phyloP scores from a whole-genome alignment of 2,888 invertebrate genomes.

The Acrocyrtus sp. region DNA sequence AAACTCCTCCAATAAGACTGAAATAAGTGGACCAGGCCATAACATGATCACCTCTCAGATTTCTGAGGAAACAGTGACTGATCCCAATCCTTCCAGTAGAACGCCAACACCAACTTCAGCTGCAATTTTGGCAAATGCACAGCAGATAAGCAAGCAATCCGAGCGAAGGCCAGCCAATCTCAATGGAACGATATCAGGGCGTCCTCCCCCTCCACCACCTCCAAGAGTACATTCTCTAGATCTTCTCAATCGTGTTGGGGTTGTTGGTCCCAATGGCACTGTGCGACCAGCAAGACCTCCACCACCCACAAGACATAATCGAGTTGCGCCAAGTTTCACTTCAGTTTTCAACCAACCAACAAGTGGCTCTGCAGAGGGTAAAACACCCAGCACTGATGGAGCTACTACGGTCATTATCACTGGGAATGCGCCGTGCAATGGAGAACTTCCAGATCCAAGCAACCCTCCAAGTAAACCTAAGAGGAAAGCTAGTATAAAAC shows the following conservation, averaged over 20 bases:
- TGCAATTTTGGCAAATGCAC: not conserved
- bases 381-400: not conserved
- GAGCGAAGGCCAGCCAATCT: constrained; percentile 30
- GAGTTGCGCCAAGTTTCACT: constrained; percentile 61
- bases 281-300: constrained; percentile 61
- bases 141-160: constrained; percentile 2
- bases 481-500: constrained; percentile 60
- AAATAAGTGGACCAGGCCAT: constrained; percentile 21
- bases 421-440: constrained; percentile 7
- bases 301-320: constrained; percentile 59
- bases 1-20: constrained; percentile 41
- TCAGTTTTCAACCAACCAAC: constrained; percentile 60
- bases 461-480: constrained; percentile 61
- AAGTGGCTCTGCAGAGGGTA: constrained; percentile 24
- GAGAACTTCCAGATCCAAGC: constrained; percentile 28
- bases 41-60: constrained; percentile 35
- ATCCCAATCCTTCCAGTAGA: constrained; percentile 25
- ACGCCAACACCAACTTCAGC: constrained; percentile 40
- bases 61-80: constrained; percentile 35
- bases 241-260: constrained; percentile 56
- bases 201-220: constrained; percentile 62
- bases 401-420: constrained; percentile 4
- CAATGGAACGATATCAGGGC: constrained; percentile 46
- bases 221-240: constrained; percentile 62
- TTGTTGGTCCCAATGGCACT: constrained; percentile 29